phyloP scores from a whole-genome alignment of 2,797 vertebrate genomes.

The Danio jaintianensis region DNA sequence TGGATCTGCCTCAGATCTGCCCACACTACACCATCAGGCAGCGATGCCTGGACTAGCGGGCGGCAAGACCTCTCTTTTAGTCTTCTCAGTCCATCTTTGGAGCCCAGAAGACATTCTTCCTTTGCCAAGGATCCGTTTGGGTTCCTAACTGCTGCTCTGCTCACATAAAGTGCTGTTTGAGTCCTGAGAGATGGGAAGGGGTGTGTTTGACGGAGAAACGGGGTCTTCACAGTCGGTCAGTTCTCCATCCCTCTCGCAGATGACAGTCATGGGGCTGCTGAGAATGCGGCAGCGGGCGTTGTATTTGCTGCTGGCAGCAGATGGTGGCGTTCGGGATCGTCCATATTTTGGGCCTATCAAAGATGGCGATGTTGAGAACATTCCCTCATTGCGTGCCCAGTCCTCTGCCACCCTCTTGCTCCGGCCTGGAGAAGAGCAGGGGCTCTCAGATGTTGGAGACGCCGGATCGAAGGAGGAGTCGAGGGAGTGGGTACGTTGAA shows the following conservation, averaged over 20 bases:
- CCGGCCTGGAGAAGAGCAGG: conserved; percentile 81
- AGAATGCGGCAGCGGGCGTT: conserved; percentile 91
- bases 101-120: conserved; percentile 29
- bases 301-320: conserved; percentile 96
- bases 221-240: conserved; percentile 68
- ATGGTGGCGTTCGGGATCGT: conserved; percentile 92
- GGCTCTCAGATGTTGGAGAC: conserved; percentile 74
- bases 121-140: conserved; percentile 25
- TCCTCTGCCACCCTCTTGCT: conserved; percentile 84
- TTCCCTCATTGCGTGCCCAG: conserved; percentile 87
- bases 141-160: conserved; percentile 76
- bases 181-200: conserved; percentile 67
- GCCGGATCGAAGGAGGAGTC: conserved; percentile 75
- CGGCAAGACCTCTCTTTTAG: conserved; percentile 25
- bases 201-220: conserved; percentile 35
- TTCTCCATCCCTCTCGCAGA: conserved; percentile 95
- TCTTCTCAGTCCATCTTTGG: conserved; percentile 34
- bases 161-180: conserved; percentile 77
- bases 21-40: conserved; percentile 49
- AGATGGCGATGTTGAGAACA: conserved; percentile 80
- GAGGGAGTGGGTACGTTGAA: conserved; percentile 78
- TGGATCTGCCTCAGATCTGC: conserved; percentile 61
- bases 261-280: conserved; percentile 98
- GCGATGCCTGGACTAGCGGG: conserved; percentile 20
- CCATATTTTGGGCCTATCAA: conserved; percentile 84